A percentile compares a stretch with the other conserved stretches of the same genome.
Conservation (phyloP, 2,113 vertebrate genomes). For the Ammodytes marinus region DNA sequence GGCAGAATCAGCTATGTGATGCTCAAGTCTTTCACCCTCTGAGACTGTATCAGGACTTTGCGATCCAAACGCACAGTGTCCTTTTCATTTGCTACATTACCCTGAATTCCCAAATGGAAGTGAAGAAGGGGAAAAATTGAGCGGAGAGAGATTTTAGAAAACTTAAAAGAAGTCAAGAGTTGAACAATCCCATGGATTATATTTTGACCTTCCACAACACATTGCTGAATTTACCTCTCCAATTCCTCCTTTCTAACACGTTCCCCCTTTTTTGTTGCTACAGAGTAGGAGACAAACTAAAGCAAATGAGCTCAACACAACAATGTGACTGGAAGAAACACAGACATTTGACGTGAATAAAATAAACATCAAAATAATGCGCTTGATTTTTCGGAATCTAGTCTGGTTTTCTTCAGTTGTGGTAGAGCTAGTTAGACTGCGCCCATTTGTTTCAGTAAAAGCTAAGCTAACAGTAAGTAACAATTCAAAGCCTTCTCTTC, state of each 20-base stretch:
- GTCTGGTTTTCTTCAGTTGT: neutral
- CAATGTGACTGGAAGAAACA: conserved; percentile 17
- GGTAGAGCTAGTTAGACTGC: neutral
- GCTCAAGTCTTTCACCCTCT: neutral
- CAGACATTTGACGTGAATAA: neutral
- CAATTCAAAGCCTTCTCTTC: neutral
- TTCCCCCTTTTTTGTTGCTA: conserved; percentile 65
- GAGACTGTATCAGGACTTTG: neutral
- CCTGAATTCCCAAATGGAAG: neutral
- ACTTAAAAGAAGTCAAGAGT: neutral
- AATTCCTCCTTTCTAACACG: conserved; percentile 16
- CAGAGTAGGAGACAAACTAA: conserved; percentile 30
- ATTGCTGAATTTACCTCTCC: conserved; percentile 20
- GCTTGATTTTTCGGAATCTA: neutral
- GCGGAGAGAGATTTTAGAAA: neutral
- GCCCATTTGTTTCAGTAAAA: neutral
- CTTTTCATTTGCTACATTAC: conserved; percentile 36
- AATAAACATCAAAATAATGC: neutral
- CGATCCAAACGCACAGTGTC: neutral
- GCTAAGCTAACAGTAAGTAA: neutral
- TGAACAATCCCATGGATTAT: neutral
- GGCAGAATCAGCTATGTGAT: conserved; percentile 31
- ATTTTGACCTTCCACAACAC: neutral
- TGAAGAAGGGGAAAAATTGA: neutral
- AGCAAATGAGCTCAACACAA: neutral